Evolutionary conservation across 2,797 vertebrate species (phyloP).

Genomic region (Semaprochilodus insignis): DNA sequence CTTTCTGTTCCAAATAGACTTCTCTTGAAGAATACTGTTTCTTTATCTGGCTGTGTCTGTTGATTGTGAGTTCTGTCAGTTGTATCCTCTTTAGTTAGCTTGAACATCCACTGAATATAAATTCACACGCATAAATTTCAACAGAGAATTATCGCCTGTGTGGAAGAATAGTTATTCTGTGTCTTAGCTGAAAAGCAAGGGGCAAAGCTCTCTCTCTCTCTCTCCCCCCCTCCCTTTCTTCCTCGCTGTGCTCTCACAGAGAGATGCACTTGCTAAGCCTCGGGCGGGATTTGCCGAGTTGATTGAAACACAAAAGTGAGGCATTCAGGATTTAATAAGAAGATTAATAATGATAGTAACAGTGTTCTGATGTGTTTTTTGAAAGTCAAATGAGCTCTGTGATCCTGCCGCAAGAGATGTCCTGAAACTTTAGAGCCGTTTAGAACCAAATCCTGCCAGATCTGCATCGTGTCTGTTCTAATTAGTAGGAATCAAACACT

Average conservation of each 20-base stretch:
- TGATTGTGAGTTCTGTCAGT: background rate
- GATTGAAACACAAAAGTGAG: slow-evolving; percentile 80
- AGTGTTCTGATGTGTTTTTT: slow-evolving; percentile 69
- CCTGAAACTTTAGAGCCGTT: slow-evolving; percentile 54
- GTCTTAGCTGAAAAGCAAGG: slow-evolving; percentile 24
- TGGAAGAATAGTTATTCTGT: slow-evolving; percentile 53
- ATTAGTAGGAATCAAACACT: slow-evolving; percentile 74
- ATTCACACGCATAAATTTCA: background rate
- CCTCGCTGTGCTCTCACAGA: slow-evolving; percentile 30
- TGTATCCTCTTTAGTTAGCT: background rate
- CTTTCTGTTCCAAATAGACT: background rate
- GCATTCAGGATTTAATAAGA: slow-evolving; percentile 79
- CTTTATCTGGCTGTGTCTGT: background rate
- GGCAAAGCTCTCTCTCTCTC: slow-evolving; percentile 9
- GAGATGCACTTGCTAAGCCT: slow-evolving; percentile 61
- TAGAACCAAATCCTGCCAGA: slow-evolving; percentile 69
- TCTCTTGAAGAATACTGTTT: background rate
- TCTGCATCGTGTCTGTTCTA: slow-evolving; percentile 64
- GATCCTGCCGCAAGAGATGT: slow-evolving; percentile 65
- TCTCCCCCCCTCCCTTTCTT: slow-evolving; percentile 1
- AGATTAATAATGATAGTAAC: slow-evolving; percentile 77
- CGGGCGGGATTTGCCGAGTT: slow-evolving; percentile 71
- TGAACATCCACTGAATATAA: background rate
- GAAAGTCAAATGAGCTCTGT: slow-evolving; percentile 69
- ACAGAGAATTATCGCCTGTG: background rate